These are phyloP conservation scores for Butorides virescens DNA, from an alignment of 2,113 vertebrate genomes.

Conservation along the genomic window DNA sequence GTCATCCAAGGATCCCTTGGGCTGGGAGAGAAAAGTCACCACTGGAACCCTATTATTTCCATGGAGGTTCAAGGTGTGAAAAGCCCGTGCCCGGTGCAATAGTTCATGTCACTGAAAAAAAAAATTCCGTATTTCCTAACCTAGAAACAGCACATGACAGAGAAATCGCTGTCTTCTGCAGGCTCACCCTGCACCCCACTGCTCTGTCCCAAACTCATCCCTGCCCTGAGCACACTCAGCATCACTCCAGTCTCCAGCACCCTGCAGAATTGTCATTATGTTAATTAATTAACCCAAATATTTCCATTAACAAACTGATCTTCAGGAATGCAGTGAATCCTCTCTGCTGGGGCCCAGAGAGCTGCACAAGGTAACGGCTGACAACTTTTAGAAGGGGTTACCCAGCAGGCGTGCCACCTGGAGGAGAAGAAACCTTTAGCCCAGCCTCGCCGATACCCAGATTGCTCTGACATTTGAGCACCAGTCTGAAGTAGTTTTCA, in stretches of 20 bases:
- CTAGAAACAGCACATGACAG: not conserved
- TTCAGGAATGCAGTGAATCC: conserved; percentile 5
- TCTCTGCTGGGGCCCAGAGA: not conserved
- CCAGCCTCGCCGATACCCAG: not conserved
- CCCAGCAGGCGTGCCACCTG: not conserved
- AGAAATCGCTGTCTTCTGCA: not conserved
- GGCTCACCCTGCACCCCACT: not conserved
- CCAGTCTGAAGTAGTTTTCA: not conserved
- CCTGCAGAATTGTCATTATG: conserved; percentile 31
- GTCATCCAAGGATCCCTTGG: not conserved
- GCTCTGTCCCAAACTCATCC: not conserved
- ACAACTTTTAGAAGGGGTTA: not conserved
- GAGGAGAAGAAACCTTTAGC: not conserved
- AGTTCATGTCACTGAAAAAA: not conserved
- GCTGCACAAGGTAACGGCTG: not conserved
- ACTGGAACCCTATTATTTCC: not conserved
- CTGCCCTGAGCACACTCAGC: not conserved
- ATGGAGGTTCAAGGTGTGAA: not conserved
- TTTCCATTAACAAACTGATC: conserved; percentile 29
- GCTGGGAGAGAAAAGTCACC: not conserved
- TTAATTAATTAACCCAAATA: conserved; percentile 43
- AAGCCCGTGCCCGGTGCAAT: not conserved
- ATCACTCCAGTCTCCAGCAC: not conserved
- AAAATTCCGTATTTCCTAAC: not conserved
- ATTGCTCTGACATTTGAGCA: not conserved